Evolutionary conservation across 2,888 invertebrate species (phyloP), one percentile per base, ranked within the genome.

Genomic region (Nesidiocoris tenuis): DNA sequence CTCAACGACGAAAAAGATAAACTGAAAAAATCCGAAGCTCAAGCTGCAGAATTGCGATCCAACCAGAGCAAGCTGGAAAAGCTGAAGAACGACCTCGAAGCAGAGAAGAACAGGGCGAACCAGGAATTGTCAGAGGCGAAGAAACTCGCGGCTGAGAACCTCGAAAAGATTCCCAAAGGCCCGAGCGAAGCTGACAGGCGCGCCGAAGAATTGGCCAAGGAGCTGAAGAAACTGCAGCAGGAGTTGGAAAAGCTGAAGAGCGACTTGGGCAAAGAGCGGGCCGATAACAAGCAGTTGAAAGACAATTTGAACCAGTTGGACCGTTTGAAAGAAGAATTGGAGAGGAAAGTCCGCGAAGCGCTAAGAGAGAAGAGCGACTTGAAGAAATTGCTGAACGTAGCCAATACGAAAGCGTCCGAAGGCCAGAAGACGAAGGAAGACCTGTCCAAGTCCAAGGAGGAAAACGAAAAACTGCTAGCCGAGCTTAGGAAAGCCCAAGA

Each of bases 1-100:
- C 18, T 75, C 22, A 54, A 63, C 1, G 57, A 39, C 2, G 25
- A 56, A 23, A 22, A 66, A 54, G 67, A 77, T 19, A 75, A 54
- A 19, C 21, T 57, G 22, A 75, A 59, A 18, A n/a, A 56, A 18
- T 22, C 24, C 17, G 68, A 75, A 61, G 61, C 56, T 1, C 61
- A 9, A 19, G 63, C 18, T 2, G n/a, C 39, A 9, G 71, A 61
- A 0, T 18, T 71, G 17, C 19, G 22, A 19, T 9, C 22, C 17
- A 65, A 57, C 19, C 18, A 65, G 3, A 17, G 54, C 1, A 12
- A 65, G 9, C 5, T 61, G 9, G 54, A 72, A 61, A 17, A 18
- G 12, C 39, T 61, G n/a, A 71, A 71, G 18, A 61, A 19, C n/a
- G 19, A 25, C 23, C 7, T 19, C 21, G 39, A 59, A 77, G 66